These are phyloP conservation scores for Panthera tigris DNA, from an alignment of 2,113 vertebrate species.

Conservation along the genomic window DNA sequence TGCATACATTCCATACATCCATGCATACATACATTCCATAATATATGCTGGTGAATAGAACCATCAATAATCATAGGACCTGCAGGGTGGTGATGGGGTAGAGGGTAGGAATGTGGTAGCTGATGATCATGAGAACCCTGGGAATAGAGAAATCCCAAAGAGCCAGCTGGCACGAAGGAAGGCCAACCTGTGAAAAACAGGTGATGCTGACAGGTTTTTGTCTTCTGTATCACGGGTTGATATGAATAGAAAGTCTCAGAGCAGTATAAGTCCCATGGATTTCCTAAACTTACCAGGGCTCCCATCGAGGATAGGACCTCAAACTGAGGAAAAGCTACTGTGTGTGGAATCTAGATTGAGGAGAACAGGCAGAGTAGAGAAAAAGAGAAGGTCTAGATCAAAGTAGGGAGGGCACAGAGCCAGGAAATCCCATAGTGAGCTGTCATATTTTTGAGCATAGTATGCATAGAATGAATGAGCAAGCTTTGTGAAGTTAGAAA, in stretches of 20 bases:
- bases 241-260: background rate
- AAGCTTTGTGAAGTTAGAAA: background rate
- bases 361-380: background rate
- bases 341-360: background rate
- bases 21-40: background rate
- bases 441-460: background rate
- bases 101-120: background rate
- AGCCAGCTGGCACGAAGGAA: too few relatives aligned
- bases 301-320: background rate
- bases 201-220: background rate
- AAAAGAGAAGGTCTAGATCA: background rate
- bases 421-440: background rate
- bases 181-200: background rate
- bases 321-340: background rate
- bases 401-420: background rate
- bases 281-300: background rate
- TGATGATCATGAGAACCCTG: background rate
- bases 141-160: background rate
- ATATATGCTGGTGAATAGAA: background rate
- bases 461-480: background rate
- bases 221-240: background rate
- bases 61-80: fast-evolving
- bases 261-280: too few relatives aligned
- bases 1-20: background rate
- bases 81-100: too few relatives aligned